A percentile compares a stretch with the other conserved stretches of the same genome.
Evolutionary conservation across 2,797 vertebrate genomes (phyloP).

Genomic region (Coranthus polyacanthus): DNA sequence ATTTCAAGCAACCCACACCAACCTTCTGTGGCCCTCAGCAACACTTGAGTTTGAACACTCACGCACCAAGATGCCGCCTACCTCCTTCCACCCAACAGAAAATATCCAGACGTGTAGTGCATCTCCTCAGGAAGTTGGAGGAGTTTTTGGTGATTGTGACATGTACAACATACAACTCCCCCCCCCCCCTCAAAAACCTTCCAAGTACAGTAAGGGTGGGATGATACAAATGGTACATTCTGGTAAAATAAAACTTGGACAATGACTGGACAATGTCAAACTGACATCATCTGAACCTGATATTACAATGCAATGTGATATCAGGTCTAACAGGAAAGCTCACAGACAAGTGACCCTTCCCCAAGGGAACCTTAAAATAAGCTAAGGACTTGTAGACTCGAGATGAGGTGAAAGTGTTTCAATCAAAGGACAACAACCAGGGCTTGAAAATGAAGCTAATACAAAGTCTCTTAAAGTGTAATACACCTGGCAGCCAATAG

Average conservation of each 20-base stretch:
- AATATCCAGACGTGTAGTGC: constrained; percentile 13
- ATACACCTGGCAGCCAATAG: no score
- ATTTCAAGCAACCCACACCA: constrained; percentile 29
- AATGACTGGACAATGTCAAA: no score
- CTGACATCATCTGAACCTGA: no score
- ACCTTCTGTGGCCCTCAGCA: constrained; percentile 22
- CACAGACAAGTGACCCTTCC: no score
- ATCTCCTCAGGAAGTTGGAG: constrained; percentile 1
- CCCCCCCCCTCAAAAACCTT: constrained; percentile 5
- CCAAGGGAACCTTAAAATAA: no score
- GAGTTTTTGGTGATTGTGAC: not conserved
- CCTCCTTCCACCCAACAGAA: constrained; percentile 7
- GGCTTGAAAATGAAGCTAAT: no score
- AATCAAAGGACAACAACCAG: no score
- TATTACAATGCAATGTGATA: no score
- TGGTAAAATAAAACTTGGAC: not conserved
- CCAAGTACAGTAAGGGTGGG: not conserved
- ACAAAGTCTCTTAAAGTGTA: no score
- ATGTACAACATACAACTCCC: constrained; percentile 3
- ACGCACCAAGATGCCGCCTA: constrained; percentile 8
- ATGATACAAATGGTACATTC: not conserved
- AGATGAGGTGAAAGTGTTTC: no score
- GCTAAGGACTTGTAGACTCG: no score
- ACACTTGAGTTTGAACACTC: constrained; percentile 13
- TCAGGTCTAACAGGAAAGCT: no score